Evolutionary conservation across 2,888 invertebrate species (phyloP).

Genomic region (Mythimna lalbum): DNA sequence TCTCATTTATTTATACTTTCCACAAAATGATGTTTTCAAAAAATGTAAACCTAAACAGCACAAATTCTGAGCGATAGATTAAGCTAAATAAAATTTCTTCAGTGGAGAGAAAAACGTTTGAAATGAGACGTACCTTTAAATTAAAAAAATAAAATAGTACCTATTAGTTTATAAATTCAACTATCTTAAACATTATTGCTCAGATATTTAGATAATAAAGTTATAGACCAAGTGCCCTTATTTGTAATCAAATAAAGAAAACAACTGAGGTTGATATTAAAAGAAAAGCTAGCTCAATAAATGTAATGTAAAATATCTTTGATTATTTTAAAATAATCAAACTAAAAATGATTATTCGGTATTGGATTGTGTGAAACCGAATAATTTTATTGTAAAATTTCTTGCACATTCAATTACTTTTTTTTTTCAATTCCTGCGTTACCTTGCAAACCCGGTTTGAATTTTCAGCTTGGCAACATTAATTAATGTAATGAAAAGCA

Average conservation of each 20-base stretch:
- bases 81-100: not conserved
- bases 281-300: constrained; percentile 34
- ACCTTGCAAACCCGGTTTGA: not conserved
- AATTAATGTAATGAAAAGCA: not conserved
- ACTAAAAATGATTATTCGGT: constrained; percentile 20
- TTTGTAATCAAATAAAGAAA: constrained; percentile 42
- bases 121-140: constrained; percentile 33
- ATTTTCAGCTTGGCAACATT: not conserved
- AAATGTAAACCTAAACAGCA: not conserved
- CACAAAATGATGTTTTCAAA: not conserved
- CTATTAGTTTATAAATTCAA: constrained; percentile 36
- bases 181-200: constrained; percentile 45
- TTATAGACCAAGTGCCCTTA: constrained; percentile 58
- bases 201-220: constrained; percentile 44
- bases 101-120: not conserved
- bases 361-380: constrained; percentile 27
- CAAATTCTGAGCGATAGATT: not conserved
- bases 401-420: constrained; percentile 35
- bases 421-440: not conserved
- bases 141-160: constrained; percentile 24
- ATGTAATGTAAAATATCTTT: constrained; percentile 31
- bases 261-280: constrained; percentile 53
- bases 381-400: constrained; percentile 27
- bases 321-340: constrained; percentile 39
- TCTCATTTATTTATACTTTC: not conserved